A percentile compares a stretch with the other conserved stretches of the same genome.
phyloP scores from a whole-genome alignment of 2,797 vertebrate species.

The Hoplostethus mediterraneus region DNA sequence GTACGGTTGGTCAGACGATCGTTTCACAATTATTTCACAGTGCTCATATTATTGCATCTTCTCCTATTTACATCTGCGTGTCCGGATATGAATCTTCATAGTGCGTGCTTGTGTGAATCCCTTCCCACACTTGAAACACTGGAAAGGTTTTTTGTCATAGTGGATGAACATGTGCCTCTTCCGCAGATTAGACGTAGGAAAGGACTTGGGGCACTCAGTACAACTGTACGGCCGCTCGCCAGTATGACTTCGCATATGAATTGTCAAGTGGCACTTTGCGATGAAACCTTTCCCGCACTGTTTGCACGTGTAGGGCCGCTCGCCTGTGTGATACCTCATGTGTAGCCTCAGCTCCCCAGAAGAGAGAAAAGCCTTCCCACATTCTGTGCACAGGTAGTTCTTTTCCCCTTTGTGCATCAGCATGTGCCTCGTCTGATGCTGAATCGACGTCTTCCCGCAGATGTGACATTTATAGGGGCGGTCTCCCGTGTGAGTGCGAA shows the following conservation, averaged over 20 bases:
- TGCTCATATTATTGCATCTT: neutral
- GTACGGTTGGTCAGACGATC: neutral
- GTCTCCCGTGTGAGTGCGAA: slow-evolving; percentile 51
- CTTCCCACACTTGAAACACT: slow-evolving; percentile 58
- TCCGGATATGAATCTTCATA: slow-evolving; percentile 43
- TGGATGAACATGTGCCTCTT: slow-evolving; percentile 52
- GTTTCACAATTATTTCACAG: neutral
- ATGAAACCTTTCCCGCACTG: slow-evolving; percentile 51
- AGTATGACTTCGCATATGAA: slow-evolving; percentile 8
- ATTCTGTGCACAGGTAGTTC: slow-evolving; percentile 54
- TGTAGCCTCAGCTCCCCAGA: slow-evolving; percentile 47
- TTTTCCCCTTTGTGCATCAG: slow-evolving; percentile 61
- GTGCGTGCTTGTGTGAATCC: slow-evolving; percentile 50
- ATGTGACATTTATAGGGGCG: slow-evolving; percentile 44
- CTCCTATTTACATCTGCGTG: slow-evolving; percentile 10
- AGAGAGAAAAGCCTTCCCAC: slow-evolving; percentile 57
- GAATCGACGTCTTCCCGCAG: slow-evolving; percentile 60
- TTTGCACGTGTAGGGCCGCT: slow-evolving; percentile 52
- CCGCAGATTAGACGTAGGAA: slow-evolving; percentile 26
- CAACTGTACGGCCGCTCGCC: slow-evolving; percentile 42
- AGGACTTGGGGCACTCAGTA: slow-evolving; percentile 44
- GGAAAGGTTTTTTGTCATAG: slow-evolving; percentile 42
- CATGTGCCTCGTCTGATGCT: slow-evolving; percentile 54
- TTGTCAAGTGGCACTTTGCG: neutral
- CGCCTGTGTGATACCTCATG: slow-evolving; percentile 53